Base-by-base conservation (phyloP, 2,888 invertebrate species). In the Hyles lineata region DNA sequence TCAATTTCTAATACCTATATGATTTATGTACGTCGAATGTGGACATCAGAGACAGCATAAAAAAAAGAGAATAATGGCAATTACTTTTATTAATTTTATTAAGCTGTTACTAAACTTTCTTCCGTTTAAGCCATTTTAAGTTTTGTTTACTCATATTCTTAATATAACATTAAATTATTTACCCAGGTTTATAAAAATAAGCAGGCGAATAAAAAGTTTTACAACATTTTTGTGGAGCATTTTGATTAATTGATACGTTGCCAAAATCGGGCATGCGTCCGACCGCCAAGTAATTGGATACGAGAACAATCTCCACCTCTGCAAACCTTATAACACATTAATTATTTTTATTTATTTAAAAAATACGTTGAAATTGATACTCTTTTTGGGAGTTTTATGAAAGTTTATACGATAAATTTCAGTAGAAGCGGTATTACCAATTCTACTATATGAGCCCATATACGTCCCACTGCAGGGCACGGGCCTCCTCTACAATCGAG, bases 241-340 rank as follows among this genome's bases (percentile, higher is more conserved):
- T 63, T 35, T 63, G 35, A 63, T 63, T 63, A 63, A 63, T 63
- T 35, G 63, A 63, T 63, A 60, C 59, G 35, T 60, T 35, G 4
- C 63, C 63, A 32, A 63, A 63, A 63, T 63, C n/a, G 63, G 63
- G 32, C 6, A n/a, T 21, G 35, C 63, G 8, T 11, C 9, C n/a
- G 32, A 2, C 21, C 29, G 63, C 2, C n/a, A 11, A 8, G 63
- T 21, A 35, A 32, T 61, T 61, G 61, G 61, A 19, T 29, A 15
- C 15, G 43, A 43, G 43, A n/a, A 55, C 9, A 55, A 19, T 55
- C n/a, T 55, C 55, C 55, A 55, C 19, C 55, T 63, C n/a, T 9
- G n/a, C 63, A 35, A 63, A 35, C 63, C n/a, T 7, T 55, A 55
- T 67, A 23, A 43, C 11, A 43, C 19, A 21, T 21, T 23, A 43